Evolutionary conservation across 1,140 invertebrate genomes (phyloP).

Genomic region (Calosoma granatense): DNA sequence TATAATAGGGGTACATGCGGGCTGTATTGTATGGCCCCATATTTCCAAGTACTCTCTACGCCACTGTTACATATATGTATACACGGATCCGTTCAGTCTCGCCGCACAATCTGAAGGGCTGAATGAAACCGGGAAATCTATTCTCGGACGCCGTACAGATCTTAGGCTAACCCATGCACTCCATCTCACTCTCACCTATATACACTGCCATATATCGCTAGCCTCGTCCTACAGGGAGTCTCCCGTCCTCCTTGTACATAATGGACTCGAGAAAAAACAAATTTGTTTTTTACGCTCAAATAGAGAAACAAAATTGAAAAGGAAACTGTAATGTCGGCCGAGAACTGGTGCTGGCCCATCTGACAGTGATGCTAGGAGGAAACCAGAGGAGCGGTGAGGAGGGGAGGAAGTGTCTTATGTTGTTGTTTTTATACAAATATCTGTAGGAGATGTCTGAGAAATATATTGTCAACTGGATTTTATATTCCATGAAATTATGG

Average conservation of each 20-base stretch:
- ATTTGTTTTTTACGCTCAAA: conserved; percentile 28
- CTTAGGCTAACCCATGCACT: not conserved
- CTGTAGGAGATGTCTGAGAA: too few relatives aligned
- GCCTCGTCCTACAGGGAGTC: not conserved
- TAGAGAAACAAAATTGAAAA: conserved; percentile 28
- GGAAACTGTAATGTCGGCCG: conserved; percentile 24
- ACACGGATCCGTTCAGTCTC: not conserved
- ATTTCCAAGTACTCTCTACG: not conserved
- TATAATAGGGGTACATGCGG: not conserved
- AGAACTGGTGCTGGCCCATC: too few relatives aligned
- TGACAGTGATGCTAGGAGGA: too few relatives aligned
- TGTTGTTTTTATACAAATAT: too few relatives aligned
- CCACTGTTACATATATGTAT: not conserved
- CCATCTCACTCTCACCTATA: not conserved
- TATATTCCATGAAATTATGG: too few relatives aligned
- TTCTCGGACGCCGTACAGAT: not conserved
- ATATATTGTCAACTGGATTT: too few relatives aligned
- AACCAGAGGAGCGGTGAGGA: too few relatives aligned
- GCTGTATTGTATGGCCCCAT: not conserved
- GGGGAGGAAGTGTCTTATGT: too few relatives aligned
- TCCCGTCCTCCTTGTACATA: conserved; percentile 14
- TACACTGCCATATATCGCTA: too few relatives aligned
- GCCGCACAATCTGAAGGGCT: too few relatives aligned
- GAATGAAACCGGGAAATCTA: not conserved
- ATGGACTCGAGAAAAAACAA: conserved; percentile 27